Evolutionary conservation across 2,797 vertebrate species (phyloP), one percentile per base, ranked within the genome.

Genomic region (Lycodopsis pacificus): DNA sequence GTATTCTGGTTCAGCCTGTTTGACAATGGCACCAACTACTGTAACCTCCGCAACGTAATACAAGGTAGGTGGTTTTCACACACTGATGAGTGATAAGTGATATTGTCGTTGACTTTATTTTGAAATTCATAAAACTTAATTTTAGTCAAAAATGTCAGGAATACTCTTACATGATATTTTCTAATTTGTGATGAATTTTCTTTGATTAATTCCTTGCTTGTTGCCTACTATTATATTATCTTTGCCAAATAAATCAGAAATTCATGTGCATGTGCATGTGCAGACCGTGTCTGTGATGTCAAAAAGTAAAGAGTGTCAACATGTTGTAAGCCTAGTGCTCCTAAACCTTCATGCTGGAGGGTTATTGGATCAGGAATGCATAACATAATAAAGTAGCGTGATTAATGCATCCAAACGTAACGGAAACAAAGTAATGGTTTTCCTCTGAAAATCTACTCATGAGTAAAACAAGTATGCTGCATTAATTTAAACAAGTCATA

Each of bases 1-100:
- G 79, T 66, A 4, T 88, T 82, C 65, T 90, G 92, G 91, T 64
- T 81, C 87, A 90, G 69, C 8, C 62, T 86, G 61, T 72, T 93
- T 30, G 86, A 92, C 73, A 92, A 89, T 3, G 84, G 87, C 72
- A 94, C 91, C 69, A 95, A 94, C 84, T 94, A 94, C 69, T 94
- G 94, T 69, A 95, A 91, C 78, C 91, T 91, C 5, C 85, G n/a
- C 73, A 92, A 89, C 46, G 34, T 92, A 1, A 86, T 92, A 9
- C 22, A 83, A 71, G 91, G 90, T 86, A 59, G 7, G 64, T 75
- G 6, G 19, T 69, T 63, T 71, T 44, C 14, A 65, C 25, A 8
- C 40, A 22, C 7, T 34, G 27, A 44, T 8, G 19, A 22, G 19
- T 20, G 7, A 44, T 30, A 2, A 20, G 22, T 30, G 9, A 44